Conservation (phyloP, 1,140 invertebrate species). For the Drosophila seguyi region DNA sequence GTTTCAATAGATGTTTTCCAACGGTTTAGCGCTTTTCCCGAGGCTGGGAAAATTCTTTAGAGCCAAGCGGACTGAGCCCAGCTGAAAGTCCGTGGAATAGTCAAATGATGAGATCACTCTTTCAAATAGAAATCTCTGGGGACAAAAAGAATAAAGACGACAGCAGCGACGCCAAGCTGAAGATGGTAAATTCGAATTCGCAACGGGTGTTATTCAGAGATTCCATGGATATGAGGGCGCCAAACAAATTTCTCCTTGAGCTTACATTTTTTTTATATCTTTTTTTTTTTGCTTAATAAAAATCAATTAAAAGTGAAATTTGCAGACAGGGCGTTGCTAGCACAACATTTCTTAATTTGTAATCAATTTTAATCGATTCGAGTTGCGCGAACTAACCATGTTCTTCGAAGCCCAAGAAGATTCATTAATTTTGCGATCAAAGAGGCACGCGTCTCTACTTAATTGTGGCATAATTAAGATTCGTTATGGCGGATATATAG, state of each 20-base stretch:
- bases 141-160: constrained; percentile 32
- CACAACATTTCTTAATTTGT: constrained; percentile 13
- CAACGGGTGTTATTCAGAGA: constrained; percentile 46
- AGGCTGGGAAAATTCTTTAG: constrained; percentile 51
- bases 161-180: constrained; percentile 17
- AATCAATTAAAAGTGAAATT: constrained; percentile 76
- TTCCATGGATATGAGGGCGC: constrained; percentile 17
- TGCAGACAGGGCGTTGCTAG: constrained; percentile 17
- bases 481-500: constrained; percentile 75
- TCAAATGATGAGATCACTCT: constrained; percentile 63
- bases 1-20: constrained; percentile 36
- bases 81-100: constrained; percentile 16
- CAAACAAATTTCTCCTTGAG: constrained; percentile 23
- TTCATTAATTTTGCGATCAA: constrained; percentile 68
- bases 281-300: constrained; percentile 58
- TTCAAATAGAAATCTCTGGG: constrained; percentile 46
- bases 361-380: constrained; percentile 65
- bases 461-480: constrained; percentile 75
- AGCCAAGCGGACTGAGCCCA: constrained; percentile 16
- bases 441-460: constrained; percentile 61
- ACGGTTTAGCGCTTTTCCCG: constrained; percentile 17
- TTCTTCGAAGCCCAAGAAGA: constrained; percentile 21
- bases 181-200: constrained; percentile 39
- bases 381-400: constrained; percentile 9
- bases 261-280: constrained; percentile 10